phyloP scores from a whole-genome alignment of 2,113 vertebrate genomes.

The Baryphthengus martii region DNA sequence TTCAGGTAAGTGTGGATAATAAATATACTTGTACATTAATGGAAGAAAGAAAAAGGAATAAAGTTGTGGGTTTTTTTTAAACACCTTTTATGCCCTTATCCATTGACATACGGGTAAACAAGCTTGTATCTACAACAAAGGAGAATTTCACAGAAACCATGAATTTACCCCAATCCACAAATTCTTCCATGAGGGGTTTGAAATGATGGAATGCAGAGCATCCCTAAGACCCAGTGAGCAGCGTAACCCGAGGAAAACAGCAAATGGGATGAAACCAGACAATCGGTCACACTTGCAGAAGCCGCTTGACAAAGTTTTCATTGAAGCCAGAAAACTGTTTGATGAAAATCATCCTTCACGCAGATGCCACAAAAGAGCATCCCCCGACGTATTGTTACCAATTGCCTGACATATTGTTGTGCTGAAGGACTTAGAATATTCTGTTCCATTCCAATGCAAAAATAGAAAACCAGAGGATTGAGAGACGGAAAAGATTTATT shows the following conservation, averaged over 20 bases:
- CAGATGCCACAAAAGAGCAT: background rate
- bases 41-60: too few species aligned
- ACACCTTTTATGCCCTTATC: conserved; percentile 17
- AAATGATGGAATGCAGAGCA: background rate
- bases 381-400: background rate
- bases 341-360: conserved; percentile 40
- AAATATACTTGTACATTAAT: background rate
- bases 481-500: conserved; percentile 49
- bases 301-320: conserved; percentile 21
- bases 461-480: conserved; percentile 32
- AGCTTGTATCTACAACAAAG: conserved; percentile 13
- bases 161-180: background rate
- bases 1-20: background rate
- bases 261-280: background rate
- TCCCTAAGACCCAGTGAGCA: background rate
- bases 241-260: conserved; percentile 23
- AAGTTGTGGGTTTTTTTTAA: too few species aligned
- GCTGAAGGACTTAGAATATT: background rate
- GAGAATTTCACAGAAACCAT: background rate
- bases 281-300: conserved; percentile 22
- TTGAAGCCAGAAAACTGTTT: background rate
- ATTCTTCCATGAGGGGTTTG: background rate
- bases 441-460: conserved; percentile 44
- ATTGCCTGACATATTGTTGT: conserved; percentile 1
- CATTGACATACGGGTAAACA: background rate